A percentile compares a stretch with the other conserved stretches of the same genome.
Conservation (phyloP, 2,797 vertebrate genomes). For the Scolopax bukidnonensis region DNA sequence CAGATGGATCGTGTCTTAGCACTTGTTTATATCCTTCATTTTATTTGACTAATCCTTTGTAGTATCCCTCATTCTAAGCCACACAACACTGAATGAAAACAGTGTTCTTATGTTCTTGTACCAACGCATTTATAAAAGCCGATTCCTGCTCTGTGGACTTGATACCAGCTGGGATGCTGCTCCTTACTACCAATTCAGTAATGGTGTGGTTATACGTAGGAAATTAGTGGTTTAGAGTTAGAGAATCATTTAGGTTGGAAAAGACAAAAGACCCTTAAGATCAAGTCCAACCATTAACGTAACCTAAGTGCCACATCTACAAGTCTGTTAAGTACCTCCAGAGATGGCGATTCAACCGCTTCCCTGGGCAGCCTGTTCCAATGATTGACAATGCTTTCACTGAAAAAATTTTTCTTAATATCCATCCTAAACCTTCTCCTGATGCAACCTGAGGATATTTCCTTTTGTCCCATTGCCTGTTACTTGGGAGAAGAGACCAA, state of each 20-base stretch:
- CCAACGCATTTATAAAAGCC: background rate
- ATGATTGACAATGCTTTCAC: rapidly evolving
- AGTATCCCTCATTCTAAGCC: background rate
- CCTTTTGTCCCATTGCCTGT: rapidly evolving
- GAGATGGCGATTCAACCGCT: background rate
- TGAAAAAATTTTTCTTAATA: background rate
- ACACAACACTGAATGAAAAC: background rate
- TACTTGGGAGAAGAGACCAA: background rate
- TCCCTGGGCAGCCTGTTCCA: background rate
- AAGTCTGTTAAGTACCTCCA: background rate
- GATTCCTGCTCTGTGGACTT: background rate
- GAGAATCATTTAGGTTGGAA: rapidly evolving
- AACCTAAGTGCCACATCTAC: rapidly evolving
- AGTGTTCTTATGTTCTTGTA: background rate
- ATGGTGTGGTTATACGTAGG: background rate
- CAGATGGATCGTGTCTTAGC: background rate
- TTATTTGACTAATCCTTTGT: background rate
- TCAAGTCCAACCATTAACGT: background rate
- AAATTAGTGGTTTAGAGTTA: background rate
- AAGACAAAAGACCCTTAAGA: background rate
- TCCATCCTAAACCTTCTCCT: background rate
- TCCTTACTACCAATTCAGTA: background rate
- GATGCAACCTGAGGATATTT: background rate
- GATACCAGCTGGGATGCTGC: background rate
- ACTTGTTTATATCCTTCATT: background rate